A percentile compares a stretch with the other conserved stretches of the same genome.
phyloP scores from a whole-genome alignment of 1,140 invertebrate genomes.

The Drosophila ambigua region DNA sequence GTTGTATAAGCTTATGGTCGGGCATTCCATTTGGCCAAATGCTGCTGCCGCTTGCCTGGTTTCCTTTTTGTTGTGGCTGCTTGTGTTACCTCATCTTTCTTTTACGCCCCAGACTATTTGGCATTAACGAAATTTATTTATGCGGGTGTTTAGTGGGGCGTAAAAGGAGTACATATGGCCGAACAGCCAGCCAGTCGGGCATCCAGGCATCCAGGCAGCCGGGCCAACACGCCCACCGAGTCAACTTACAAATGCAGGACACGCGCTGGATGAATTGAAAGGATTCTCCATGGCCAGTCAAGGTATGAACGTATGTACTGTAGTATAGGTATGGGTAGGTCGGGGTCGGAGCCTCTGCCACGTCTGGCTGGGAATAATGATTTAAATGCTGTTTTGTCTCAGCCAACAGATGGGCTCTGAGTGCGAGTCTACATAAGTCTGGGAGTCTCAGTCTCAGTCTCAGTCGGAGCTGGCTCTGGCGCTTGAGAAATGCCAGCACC shows the following conservation, averaged over 20 bases:
- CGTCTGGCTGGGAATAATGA: slow-evolving; percentile 66
- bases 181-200: slow-evolving; percentile 12
- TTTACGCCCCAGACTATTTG: slow-evolving; percentile 80
- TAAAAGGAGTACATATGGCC: slow-evolving; percentile 79
- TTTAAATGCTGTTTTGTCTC: slow-evolving; percentile 72
- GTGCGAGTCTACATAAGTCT: neutral
- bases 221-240: slow-evolving; percentile 31
- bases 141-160: slow-evolving; percentile 82
- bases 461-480: slow-evolving; percentile 5
- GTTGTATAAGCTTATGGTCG: slow-evolving; percentile 29
- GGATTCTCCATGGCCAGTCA: slow-evolving; percentile 61
- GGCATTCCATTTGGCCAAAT: slow-evolving; percentile 62
- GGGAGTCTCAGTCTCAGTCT: neutral
- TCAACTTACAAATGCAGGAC: slow-evolving; percentile 69
- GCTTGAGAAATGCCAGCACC: slow-evolving; percentile 64
- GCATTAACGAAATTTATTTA: slow-evolving; percentile 83
- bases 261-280: slow-evolving; percentile 72
- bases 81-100: slow-evolving; percentile 78
- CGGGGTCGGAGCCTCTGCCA: slow-evolving; percentile 12
- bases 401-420: slow-evolving; percentile 48
- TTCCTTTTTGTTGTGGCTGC: slow-evolving; percentile 31
- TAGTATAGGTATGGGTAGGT: slow-evolving; percentile 34
- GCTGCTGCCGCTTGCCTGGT: slow-evolving; percentile 30
- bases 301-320: slow-evolving; percentile 10
- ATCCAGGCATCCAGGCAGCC: slow-evolving; percentile 11